Evolutionary conservation across 1,140 invertebrate genomes (phyloP).

Genomic region (Ruditapes philippinarum): DNA sequence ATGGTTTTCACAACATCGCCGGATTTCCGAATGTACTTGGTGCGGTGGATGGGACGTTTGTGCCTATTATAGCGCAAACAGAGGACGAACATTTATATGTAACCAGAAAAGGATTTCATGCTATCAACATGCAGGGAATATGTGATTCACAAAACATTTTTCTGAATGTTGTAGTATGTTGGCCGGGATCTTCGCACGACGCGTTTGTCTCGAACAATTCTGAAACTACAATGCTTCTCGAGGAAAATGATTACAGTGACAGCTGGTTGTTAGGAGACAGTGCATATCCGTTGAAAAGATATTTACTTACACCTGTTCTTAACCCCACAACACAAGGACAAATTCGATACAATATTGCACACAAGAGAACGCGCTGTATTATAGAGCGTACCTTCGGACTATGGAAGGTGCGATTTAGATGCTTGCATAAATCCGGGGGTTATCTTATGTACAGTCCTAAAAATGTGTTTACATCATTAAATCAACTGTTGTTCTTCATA

Average conservation of each 20-base stretch:
- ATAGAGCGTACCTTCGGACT: not conserved
- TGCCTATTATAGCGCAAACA: not conserved
- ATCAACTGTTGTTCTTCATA: not conserved
- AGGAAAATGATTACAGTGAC: not conserved
- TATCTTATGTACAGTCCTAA: not conserved
- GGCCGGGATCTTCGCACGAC: not conserved
- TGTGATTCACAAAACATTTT: not conserved
- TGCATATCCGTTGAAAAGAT: not conserved
- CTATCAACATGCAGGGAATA: not conserved
- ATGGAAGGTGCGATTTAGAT: not conserved
- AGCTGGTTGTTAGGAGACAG: not conserved
- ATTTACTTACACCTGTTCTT: too few relatives aligned
- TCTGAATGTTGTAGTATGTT: not conserved
- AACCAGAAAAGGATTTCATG: not conserved
- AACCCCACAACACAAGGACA: not conserved
- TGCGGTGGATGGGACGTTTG: not conserved
- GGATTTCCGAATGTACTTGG: conserved; percentile 20
- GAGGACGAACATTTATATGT: not conserved
- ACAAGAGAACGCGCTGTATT: not conserved
- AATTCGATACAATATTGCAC: not conserved
- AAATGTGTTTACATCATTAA: not conserved
- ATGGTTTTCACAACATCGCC: not conserved
- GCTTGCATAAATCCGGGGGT: not conserved
- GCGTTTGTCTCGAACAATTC: not conserved
- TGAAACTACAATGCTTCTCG: not conserved